Evolutionary conservation across 2,888 invertebrate genomes (phyloP), one percentile per base, ranked within the genome.

Genomic region (Diogma glabrata): DNA sequence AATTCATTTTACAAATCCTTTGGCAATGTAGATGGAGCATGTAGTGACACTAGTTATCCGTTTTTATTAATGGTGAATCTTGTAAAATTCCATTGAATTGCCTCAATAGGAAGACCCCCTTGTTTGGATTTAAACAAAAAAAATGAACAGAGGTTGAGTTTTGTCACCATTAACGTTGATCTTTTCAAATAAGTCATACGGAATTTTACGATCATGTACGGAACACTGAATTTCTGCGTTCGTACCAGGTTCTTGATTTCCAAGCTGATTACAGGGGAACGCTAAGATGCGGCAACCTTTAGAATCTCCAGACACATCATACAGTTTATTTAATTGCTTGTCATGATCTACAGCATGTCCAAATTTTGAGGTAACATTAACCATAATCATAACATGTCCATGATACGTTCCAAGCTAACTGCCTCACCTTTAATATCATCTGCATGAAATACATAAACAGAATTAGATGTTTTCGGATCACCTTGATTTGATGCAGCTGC

Each of bases 231-330:
- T 84, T 46, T 84, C 79, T 17, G 70, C 70, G n/a, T 74, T 67
- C 12, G 72, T 67, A 2, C 82, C 78, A n/a, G 86, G 81, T 67
- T 86, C 85, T 60, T 75, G 74, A 0, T 67, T 62, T 0, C 67
- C 70, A 55, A 87, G 87, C 64, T 87, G 86, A 65, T 87, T 85
- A 70, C 85, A 86, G 2, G 87, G 86, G 69, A 87, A 87, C 2
- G 78, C 84, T 52, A 85, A 70, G 61, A 87, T 82, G 55, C 77
- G 71, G 14, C 87, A 72, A 36, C 76, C 51, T 50, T 70, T 60
- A 26, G 65, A 61, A 52, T 70, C 71, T 59, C 70, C 68, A 62
- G 71, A 72, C 57, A 74, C 70, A 58, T 71, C 69, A 63, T 76
- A 69, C 59, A 79, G 61, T 57, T 66, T 64, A 62, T 75, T 73